phyloP scores from a whole-genome alignment of 2,113 vertebrate species.

The Mustela lutreola region DNA sequence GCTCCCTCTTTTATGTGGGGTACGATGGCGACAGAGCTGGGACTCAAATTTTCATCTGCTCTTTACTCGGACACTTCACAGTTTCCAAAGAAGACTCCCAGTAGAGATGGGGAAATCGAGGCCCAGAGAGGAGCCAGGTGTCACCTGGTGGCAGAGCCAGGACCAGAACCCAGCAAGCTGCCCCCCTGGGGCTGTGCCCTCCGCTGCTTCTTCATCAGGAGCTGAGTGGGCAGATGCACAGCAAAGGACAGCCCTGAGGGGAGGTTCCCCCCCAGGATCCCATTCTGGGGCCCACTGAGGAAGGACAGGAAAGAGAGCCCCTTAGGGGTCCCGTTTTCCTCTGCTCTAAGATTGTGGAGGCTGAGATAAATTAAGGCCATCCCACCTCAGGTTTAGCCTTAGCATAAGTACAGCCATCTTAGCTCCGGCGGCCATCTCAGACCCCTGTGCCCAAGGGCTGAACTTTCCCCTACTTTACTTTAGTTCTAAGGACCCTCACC shows the following conservation, averaged over 20 bases:
- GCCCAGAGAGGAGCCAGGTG: background rate
- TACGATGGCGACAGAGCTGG: background rate
- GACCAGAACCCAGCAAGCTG: background rate
- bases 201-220: background rate
- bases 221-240: background rate
- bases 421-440: too few relatives aligned
- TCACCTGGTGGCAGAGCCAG: background rate
- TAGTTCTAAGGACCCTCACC: too few relatives aligned
- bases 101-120: background rate
- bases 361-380: too few relatives aligned
- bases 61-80: background rate
- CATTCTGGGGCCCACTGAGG: background rate
- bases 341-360: background rate
- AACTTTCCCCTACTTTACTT: too few relatives aligned
- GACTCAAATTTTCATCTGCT: background rate
- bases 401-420: too few relatives aligned
- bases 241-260: background rate
- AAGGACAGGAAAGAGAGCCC: background rate
- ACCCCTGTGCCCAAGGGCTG: too few relatives aligned
- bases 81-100: background rate
- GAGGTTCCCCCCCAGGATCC: background rate
- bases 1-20: background rate
- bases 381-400: too few relatives aligned
- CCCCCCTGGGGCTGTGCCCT: too few relatives aligned
- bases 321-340: background rate